phyloP scores from a whole-genome alignment of 2,113 vertebrate species.

The Hippopotamus amphibius region DNA sequence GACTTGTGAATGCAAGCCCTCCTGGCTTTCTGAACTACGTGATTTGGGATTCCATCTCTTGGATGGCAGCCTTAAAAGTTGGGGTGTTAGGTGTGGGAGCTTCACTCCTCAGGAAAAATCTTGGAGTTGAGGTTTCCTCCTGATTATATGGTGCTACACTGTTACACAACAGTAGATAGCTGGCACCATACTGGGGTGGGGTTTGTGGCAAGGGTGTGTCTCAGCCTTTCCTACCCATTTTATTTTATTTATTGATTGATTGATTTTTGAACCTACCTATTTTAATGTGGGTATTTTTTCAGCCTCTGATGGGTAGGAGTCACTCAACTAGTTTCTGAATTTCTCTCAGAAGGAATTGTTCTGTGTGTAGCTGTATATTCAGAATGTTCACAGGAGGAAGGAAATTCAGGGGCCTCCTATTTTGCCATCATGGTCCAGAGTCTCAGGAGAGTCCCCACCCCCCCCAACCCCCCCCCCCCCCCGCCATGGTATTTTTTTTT shows the following conservation, averaged over 20 bases:
- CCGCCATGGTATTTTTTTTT: not conserved
- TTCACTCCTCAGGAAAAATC: not conserved
- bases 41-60: not conserved
- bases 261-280: not conserved
- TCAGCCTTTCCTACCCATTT: not conserved
- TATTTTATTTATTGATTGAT: too few relatives aligned
- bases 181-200: too few relatives aligned
- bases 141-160: accelerated
- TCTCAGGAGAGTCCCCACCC: not conserved
- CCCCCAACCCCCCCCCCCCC: too few relatives aligned
- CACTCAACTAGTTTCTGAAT: not conserved
- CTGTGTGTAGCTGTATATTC: not conserved
- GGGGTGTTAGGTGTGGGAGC: not conserved
- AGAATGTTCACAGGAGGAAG: too few relatives aligned
- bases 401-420: not conserved
- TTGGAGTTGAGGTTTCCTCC: not conserved
- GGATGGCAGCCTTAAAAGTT: not conserved
- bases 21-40: not conserved
- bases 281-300: not conserved
- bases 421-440: not conserved
- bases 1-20: not conserved
- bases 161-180: not conserved
- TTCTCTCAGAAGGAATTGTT: not conserved
- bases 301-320: not conserved
- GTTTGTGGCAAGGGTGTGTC: not conserved